Percentiles rank a stretch among this genome's conserved stretches.
phyloP scores from a whole-genome alignment of 2,888 invertebrate genomes.

The Trissolcus japonicus region DNA sequence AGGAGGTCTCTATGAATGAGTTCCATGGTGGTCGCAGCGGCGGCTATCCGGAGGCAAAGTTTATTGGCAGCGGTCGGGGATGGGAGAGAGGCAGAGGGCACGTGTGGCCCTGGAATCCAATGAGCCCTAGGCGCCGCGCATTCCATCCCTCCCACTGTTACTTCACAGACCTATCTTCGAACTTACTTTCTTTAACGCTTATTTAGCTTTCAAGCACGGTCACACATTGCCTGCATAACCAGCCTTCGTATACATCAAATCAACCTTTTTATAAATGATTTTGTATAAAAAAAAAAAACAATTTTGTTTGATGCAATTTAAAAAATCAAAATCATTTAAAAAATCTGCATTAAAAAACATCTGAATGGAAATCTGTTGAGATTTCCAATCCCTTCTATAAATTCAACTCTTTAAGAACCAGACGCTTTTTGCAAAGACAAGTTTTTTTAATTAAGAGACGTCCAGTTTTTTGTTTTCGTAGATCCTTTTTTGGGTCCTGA shows the following conservation, averaged over 20 bases:
- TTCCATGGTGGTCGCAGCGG: conserved; percentile 73
- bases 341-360: no score
- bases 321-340: no score
- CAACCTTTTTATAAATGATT: no score
- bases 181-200: conserved; percentile 66
- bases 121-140: conserved; percentile 80
- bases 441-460: no score
- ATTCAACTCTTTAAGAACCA: no score
- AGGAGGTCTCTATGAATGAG: conserved; percentile 80
- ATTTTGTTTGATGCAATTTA: no score
- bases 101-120: conserved; percentile 78
- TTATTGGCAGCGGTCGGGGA: conserved; percentile 71
- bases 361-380: no score
- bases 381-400: no score
- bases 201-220: conserved; percentile 63
- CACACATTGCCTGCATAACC: conserved; percentile 52
- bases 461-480: no score
- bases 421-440: no score
- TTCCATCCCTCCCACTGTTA: conserved; percentile 75
- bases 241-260: conserved; percentile 24
- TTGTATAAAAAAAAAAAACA: no score
- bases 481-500: no score
- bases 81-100: conserved; percentile 69
- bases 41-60: conserved; percentile 71
- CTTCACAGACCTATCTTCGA: conserved; percentile 63